phyloP scores from a whole-genome alignment of 2,797 vertebrate species.

The Brachymystax lenok region DNA sequence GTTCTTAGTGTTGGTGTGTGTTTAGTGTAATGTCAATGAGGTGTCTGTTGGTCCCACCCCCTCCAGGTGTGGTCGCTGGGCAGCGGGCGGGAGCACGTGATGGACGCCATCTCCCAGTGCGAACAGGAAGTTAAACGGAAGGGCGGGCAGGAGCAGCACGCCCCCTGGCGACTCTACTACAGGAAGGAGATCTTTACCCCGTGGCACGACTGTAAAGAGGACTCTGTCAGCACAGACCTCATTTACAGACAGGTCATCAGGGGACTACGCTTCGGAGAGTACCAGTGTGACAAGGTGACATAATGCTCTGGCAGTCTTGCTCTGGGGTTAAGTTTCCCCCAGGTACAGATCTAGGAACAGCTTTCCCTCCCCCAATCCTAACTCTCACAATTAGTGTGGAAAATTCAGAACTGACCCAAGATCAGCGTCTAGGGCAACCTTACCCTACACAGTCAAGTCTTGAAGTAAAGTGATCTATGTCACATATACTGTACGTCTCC shows the following conservation, averaged over 20 bases:
- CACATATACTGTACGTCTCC: no score
- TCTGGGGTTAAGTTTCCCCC: no score
- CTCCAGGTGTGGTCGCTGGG: constrained; percentile 91
- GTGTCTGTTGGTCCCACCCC: neutral
- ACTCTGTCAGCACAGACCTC: constrained; percentile 87
- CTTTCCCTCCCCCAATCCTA: neutral
- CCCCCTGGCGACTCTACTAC: constrained; percentile 92
- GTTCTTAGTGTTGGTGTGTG: no score
- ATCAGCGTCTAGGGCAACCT: no score
- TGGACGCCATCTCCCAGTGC: constrained; percentile 94
- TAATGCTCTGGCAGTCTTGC: no score
- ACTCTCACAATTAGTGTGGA: neutral
- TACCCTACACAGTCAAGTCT: no score
- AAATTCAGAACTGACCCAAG: no score
- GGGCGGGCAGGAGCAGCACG: constrained; percentile 85
- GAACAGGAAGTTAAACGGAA: constrained; percentile 87
- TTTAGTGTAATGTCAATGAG: no score
- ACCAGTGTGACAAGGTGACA: constrained; percentile 85
- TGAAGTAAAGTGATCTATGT: no score
- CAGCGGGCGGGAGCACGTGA: constrained; percentile 83
- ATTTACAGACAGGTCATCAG: constrained; percentile 91
- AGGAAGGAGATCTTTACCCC: constrained; percentile 96
- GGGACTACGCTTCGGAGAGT: constrained; percentile 88
- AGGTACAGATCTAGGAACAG: neutral
- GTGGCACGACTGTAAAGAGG: constrained; percentile 88